phyloP scores from a whole-genome alignment of 1,140 invertebrate genomes.

The Hirudo medicinalis region DNA sequence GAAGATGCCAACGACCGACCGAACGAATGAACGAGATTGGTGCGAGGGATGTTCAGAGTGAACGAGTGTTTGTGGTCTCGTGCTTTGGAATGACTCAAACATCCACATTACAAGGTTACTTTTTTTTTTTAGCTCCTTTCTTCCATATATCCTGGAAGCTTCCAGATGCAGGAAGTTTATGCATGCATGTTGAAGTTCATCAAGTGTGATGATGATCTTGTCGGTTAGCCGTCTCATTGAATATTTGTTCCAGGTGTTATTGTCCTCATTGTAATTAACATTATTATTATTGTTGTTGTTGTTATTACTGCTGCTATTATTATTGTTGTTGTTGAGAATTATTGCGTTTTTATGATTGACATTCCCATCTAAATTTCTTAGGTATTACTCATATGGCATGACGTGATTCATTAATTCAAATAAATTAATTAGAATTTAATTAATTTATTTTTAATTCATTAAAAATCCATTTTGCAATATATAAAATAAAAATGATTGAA shows the following conservation, averaged over 20 bases:
- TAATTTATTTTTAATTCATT: not conserved
- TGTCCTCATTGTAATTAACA: not conserved
- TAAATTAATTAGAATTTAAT: slow-evolving; percentile 3
- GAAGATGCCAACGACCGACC: too few species aligned
- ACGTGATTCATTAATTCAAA: not conserved
- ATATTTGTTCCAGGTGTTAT: not conserved
- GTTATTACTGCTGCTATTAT: not conserved
- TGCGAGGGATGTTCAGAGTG: too few species aligned
- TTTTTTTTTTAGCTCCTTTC: slow-evolving; percentile 52
- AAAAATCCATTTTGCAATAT: not conserved
- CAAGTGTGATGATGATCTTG: slow-evolving; percentile 64
- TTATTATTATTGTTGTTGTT: not conserved
- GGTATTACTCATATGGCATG: not conserved
- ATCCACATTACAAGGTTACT: too few species aligned
- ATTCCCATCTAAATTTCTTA: not conserved
- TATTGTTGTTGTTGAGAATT: too few species aligned
- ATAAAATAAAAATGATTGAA: not conserved
- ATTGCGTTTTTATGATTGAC: not conserved
- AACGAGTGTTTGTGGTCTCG: too few species aligned
- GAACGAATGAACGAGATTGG: too few species aligned
- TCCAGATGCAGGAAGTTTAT: slow-evolving; percentile 70
- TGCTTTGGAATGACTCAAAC: too few species aligned
- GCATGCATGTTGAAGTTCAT: slow-evolving; percentile 64
- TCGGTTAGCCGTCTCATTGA: slow-evolving; percentile 38
- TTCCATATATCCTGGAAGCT: slow-evolving; percentile 80